phyloP scores from a whole-genome alignment of 2,797 vertebrate species.

The Argyrosomus regius region DNA sequence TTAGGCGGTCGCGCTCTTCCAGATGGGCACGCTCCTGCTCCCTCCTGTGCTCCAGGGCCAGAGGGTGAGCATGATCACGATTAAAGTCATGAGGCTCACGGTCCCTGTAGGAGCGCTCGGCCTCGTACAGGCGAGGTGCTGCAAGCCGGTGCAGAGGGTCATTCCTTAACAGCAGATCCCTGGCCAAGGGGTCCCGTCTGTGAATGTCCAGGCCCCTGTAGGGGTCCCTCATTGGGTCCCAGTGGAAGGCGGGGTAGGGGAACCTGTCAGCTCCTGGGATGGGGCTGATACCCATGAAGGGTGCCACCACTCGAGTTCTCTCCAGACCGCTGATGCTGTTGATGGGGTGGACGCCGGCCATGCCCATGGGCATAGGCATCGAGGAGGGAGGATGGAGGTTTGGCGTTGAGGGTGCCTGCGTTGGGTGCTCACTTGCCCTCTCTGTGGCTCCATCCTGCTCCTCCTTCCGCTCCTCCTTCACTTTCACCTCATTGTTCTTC shows the following conservation, averaged over 20 bases:
- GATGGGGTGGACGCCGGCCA: constrained; percentile 93
- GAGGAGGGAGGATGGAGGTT: constrained; percentile 87
- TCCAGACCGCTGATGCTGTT: constrained; percentile 93
- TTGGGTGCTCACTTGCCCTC: constrained; percentile 79
- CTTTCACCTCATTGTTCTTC: constrained; percentile 92
- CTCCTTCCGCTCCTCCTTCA: constrained; percentile 97
- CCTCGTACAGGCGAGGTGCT: constrained; percentile 90
- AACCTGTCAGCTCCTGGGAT: constrained; percentile 95
- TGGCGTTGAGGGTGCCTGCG: constrained; percentile 74
- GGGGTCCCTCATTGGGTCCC: constrained; percentile 97
- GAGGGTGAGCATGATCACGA: constrained; percentile 89
- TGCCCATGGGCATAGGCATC: constrained; percentile 92
- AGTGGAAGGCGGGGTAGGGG: constrained; percentile 96
- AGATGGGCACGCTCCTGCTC: constrained; percentile 93
- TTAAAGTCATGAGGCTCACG: constrained; percentile 95
- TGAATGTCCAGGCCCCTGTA: constrained; percentile 96
- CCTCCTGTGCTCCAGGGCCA: constrained; percentile 91
- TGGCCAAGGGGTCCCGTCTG: constrained; percentile 92
- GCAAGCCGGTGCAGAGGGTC: constrained; percentile 94
- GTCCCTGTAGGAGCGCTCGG: constrained; percentile 94
- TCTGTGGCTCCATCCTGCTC: constrained; percentile 90
- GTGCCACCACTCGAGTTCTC: constrained; percentile 96
- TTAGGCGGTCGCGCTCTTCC: constrained; percentile 93
- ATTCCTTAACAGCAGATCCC: constrained; percentile 93
- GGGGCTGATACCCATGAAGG: constrained; percentile 97